phyloP scores from a whole-genome alignment of 2,797 vertebrate species.

The Myotis myotis region DNA sequence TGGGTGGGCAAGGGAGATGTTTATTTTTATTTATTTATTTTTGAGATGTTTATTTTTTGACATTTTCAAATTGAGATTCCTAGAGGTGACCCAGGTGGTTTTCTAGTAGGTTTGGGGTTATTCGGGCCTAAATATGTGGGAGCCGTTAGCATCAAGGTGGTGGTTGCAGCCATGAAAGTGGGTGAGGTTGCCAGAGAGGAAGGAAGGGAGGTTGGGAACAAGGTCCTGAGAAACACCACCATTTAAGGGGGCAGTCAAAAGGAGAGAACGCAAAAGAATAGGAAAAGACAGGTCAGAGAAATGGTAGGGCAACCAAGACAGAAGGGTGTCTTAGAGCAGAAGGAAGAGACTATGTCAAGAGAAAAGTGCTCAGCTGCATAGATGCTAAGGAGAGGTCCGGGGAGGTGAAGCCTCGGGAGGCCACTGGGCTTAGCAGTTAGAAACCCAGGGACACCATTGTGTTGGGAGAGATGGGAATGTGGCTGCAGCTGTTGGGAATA shows the following conservation, averaged over 20 bases:
- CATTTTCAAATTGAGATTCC: neutral
- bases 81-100: neutral
- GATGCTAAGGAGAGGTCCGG: neutral
- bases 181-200: neutral
- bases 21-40: neutral
- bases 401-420: neutral
- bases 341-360: neutral
- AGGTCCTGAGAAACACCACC: neutral
- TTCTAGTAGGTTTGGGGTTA: neutral
- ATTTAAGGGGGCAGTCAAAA: neutral
- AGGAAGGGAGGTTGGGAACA: neutral
- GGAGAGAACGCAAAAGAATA: neutral
- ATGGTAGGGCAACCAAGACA: neutral
- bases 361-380: neutral
- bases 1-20: neutral
- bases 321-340: neutral
- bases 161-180: neutral
- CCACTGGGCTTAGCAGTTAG: neutral
- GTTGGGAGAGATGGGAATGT: neutral
- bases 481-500: neutral
- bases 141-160: neutral
- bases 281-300: neutral
- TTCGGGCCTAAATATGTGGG: neutral
- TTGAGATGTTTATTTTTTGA: neutral
- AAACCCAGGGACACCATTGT: neutral